Conservation (phyloP, 2,797 vertebrate genomes). For the Falco berigora region DNA sequence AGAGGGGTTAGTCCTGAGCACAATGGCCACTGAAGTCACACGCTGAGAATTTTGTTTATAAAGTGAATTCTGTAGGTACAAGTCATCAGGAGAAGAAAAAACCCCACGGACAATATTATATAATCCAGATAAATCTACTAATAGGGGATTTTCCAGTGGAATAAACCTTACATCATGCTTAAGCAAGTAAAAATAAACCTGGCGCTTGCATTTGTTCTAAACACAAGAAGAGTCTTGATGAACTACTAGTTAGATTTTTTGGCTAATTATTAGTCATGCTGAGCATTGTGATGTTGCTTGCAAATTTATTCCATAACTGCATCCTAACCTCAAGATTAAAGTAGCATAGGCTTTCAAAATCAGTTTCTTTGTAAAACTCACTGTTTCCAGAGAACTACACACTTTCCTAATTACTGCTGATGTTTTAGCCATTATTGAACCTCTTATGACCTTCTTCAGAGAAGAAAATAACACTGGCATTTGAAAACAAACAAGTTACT, state of each 20-base stretch:
- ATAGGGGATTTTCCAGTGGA: constrained; percentile 63
- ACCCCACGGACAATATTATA: constrained; percentile 15
- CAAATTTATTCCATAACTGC: constrained; percentile 39
- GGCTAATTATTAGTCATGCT: constrained; percentile 48
- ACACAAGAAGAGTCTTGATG: constrained; percentile 43
- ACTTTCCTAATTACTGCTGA: constrained; percentile 22
- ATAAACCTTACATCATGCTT: constrained; percentile 60
- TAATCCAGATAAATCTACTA: constrained; percentile 53
- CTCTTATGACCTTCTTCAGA: background rate
- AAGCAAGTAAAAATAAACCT: constrained; percentile 60
- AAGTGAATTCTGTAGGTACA: background rate
- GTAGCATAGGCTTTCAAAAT: background rate
- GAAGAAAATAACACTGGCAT: constrained; percentile 24
- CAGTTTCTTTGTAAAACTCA: constrained; percentile 7
- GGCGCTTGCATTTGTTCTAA: constrained; percentile 32
- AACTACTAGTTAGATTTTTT: constrained; percentile 42
- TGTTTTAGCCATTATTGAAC: constrained; percentile 48
- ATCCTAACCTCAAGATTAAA: constrained; percentile 35
- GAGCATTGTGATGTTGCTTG: background rate
- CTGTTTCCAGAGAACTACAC: constrained; percentile 42
- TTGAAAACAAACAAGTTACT: constrained; percentile 23
- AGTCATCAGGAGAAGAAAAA: constrained; percentile 48
- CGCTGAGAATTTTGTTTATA: constrained; percentile 23
- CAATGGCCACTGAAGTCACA: background rate
- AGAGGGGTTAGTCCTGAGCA: background rate